Evolutionary conservation across 53 echinoderm and acorn worm species (phyloP).

Genomic region (Arbacia lixula): DNA sequence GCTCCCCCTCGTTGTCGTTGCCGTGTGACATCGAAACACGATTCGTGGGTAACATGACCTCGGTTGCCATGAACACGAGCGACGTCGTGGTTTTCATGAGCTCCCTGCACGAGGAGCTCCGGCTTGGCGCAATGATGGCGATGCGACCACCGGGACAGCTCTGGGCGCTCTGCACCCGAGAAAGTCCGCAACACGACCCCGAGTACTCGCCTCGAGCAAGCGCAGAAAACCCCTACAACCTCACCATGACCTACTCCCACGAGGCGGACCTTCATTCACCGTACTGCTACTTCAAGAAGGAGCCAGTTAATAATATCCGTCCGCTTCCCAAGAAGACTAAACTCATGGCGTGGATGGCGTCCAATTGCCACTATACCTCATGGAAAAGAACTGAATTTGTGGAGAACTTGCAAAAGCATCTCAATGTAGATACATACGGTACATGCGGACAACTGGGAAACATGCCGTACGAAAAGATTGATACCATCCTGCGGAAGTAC

Average conservation of each 20-base stretch:
- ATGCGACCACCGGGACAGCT: conserved; percentile 5
- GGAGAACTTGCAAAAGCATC: not conserved
- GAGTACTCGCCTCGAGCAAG: not conserved
- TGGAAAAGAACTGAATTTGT: not conserved
- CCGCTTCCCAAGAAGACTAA: not conserved
- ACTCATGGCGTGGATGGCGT: not conserved
- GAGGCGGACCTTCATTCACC: not conserved
- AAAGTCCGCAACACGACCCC: not conserved
- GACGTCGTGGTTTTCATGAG: not conserved
- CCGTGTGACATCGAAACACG: not conserved
- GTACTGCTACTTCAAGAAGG: not conserved
- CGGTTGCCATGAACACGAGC: not conserved
- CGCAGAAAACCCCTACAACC: not conserved
- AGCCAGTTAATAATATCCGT: not conserved
- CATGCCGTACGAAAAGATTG: not conserved
- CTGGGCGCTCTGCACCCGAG: not conserved
- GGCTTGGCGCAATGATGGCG: not conserved
- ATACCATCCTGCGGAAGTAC: not conserved
- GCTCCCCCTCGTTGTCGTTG: too few species aligned
- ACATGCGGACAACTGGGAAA: not conserved
- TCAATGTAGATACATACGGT: not conserved
- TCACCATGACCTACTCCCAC: not conserved
- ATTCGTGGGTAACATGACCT: not conserved
- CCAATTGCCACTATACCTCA: not conserved
- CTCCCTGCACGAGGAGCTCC: not conserved